phyloP scores from a whole-genome alignment of 1,140 invertebrate genomes.

The Diorhabda elongata region DNA sequence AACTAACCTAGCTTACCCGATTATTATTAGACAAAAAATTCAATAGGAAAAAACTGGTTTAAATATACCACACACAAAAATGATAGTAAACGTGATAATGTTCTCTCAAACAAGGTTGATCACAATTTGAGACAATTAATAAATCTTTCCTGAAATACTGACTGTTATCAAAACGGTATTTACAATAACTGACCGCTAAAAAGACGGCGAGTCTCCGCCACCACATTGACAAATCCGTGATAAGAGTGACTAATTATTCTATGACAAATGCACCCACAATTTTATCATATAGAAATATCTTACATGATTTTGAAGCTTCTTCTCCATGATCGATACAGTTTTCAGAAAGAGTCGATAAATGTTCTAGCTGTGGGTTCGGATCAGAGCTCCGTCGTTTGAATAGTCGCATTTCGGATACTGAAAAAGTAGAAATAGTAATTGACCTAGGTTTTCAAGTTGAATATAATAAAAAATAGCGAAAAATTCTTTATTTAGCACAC shows the following conservation, averaged over 20 bases:
- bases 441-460: too few species aligned
- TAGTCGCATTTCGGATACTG: slow-evolving; percentile 31
- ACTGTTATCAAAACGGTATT: neutral
- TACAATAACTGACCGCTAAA: neutral
- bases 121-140: neutral
- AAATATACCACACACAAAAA: neutral
- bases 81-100: neutral
- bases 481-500: too few species aligned
- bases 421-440: slow-evolving; percentile 6
- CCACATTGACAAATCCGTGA: neutral
- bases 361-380: slow-evolving; percentile 39
- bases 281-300: slow-evolving; percentile 11
- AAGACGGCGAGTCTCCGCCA: neutral
- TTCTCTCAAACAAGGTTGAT: too few species aligned
- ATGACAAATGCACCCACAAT: neutral
- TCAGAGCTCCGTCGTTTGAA: slow-evolving; percentile 41
- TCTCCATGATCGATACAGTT: slow-evolving; percentile 17
- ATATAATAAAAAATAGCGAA: too few species aligned
- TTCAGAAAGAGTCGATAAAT: slow-evolving; percentile 31
- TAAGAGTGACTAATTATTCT: neutral
- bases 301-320: slow-evolving; percentile 26
- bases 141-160: neutral
- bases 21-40: too few species aligned
- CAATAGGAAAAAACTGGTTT: too few species aligned
- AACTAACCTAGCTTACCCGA: too few species aligned